Base-by-base conservation (phyloP, 2,113 vertebrate genomes). In the Myotis brandtii region DNA sequence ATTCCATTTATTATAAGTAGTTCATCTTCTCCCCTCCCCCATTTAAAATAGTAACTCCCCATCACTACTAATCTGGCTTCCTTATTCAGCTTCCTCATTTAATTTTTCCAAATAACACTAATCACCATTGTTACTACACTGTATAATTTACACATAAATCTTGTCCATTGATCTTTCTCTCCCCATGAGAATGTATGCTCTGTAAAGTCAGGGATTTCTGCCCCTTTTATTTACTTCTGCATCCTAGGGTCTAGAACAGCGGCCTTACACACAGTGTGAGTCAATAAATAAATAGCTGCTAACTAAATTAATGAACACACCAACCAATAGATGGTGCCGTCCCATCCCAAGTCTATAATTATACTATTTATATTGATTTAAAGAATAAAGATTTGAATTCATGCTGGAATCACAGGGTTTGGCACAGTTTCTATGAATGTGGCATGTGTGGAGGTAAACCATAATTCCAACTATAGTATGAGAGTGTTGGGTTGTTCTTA, bases 91-190 rank as follows among this genome's bases (percentile, higher is more conserved):
- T 69, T 88, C 8, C 2, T 40, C 0, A 67, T 8, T 66, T 70
- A n/a, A 54, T 75, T 90, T 90, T 94, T 88, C 21, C 34, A 72
- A 76, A 75, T 81, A 86, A 83, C 17, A 62, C 8, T 52, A 66
- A 66, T 50, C 6, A 11, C 43, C 11, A 66, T 40, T 81, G 64
- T 80, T 62, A 90, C 75, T 64, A 56, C 13, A 43, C 12, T 52
- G 11, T 80, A 18, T 77, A 43, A 54, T 30, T 87, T 64, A 18
- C 14, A 69, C 16, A 59, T 17, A 32, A 84, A 67, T 70, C 64
- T 72, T 89, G 0, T 67, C 18, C 40, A 69, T 85, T 86, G 25
- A 62, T 43, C 62, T 87, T 76, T 52, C 64, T 66, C 16, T 86
- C 11, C 37, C 27, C 1, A 2, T 30, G 27, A 64, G 14, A 92